Conservation (phyloP, 2,797 vertebrate species). For the Sebastolobus alascanus region DNA sequence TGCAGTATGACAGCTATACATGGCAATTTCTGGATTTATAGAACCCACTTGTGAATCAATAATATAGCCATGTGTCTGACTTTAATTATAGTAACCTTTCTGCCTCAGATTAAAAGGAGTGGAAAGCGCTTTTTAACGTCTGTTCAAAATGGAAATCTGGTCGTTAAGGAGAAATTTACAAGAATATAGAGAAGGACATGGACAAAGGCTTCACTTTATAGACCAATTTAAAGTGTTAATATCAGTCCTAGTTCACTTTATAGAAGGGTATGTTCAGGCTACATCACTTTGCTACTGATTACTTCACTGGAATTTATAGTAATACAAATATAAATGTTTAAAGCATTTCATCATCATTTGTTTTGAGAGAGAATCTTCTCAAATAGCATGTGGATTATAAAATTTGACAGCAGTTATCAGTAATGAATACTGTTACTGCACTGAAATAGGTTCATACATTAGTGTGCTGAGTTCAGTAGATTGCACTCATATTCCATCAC, state of each 20-base stretch:
- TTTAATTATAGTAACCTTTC: constrained; percentile 19
- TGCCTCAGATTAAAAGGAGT: constrained; percentile 6
- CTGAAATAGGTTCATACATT: constrained; percentile 17
- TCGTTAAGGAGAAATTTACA: not conserved
- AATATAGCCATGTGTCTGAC: not conserved
- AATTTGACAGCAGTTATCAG: constrained; percentile 8
- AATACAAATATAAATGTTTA: not conserved
- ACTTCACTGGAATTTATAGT: not conserved
- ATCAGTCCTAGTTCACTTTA: not conserved
- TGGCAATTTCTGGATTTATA: constrained; percentile 1
- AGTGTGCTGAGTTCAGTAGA: constrained; percentile 48
- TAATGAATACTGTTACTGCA: constrained; percentile 9
- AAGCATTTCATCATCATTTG: not conserved
- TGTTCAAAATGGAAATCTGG: not conserved
- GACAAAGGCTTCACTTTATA: not conserved
- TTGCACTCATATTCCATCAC: constrained; percentile 69
- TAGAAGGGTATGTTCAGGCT: not conserved
- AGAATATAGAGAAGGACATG: not conserved
- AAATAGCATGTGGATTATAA: constrained; percentile 1
- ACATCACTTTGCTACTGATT: not conserved
- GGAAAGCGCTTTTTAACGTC: not conserved
- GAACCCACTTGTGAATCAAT: constrained; percentile 1
- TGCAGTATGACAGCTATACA: not conserved
- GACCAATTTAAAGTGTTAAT: not conserved
- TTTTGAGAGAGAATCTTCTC: not conserved